Evolutionary conservation across 2,888 invertebrate species (phyloP).

Genomic region (Ophonus ardosiacus): DNA sequence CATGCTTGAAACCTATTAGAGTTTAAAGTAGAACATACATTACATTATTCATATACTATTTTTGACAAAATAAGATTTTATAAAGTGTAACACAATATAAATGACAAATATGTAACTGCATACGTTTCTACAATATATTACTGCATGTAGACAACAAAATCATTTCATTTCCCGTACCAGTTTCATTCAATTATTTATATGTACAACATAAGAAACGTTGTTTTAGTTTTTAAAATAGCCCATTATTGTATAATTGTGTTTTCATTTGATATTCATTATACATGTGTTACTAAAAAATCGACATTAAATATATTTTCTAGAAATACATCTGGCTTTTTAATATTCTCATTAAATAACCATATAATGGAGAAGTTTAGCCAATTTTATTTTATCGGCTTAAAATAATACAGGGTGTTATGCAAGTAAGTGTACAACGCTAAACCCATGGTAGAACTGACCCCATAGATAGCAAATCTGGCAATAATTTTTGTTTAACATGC

Average conservation of each 20-base stretch:
- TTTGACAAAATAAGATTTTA: constrained; percentile 58
- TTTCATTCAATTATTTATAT: constrained; percentile 24
- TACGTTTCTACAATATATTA: constrained; percentile 49
- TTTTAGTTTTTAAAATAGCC: constrained; percentile 23
- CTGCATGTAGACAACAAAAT: constrained; percentile 40
- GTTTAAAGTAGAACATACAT: constrained; percentile 47
- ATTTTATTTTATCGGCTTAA: too few species aligned
- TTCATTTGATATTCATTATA: constrained; percentile 14
- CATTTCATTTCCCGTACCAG: constrained; percentile 42
- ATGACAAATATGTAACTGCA: constrained; percentile 56
- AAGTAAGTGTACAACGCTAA: too few species aligned
- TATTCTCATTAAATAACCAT: neutral
- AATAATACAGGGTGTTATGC: too few species aligned
- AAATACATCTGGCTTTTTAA: neutral
- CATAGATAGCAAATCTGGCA: too few species aligned
- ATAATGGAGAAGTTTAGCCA: too few species aligned
- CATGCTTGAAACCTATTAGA: constrained; percentile 49
- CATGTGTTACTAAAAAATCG: constrained; percentile 35
- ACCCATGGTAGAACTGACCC: too few species aligned
- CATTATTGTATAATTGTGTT: constrained; percentile 40
- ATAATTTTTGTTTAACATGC: too few species aligned
- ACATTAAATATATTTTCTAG: constrained; percentile 29
- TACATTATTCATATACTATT: constrained; percentile 57
- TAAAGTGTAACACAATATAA: constrained; percentile 48
- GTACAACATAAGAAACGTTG: constrained; percentile 24